Base-by-base conservation (phyloP, 2,888 invertebrate species). In the Cataglyphis livida region DNA sequence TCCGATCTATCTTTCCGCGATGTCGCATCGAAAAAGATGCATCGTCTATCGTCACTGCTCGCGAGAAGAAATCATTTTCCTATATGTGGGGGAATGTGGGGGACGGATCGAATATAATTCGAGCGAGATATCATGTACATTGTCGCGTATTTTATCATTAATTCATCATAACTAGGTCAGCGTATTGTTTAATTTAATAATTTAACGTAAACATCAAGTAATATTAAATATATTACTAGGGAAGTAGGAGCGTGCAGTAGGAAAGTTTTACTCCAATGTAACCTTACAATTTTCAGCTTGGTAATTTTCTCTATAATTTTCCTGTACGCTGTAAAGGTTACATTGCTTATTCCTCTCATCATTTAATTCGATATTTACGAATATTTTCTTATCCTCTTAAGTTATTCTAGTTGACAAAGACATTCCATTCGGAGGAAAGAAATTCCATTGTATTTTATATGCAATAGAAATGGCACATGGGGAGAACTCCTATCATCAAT, bases 131-230 rank as follows among this genome's bases (percentile, higher is more conserved):
- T 70, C 76, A 70, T 44, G 21, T 3, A 28, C 12, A 3, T 15
- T n/a, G 25, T 51, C 35, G 57, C 6, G 25, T 10, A 59, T 44
- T 76, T 79, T 79, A 59, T 79, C 78, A 79, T 79, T 79, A 79
- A 79, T 79, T 71, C 35, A 12, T 12, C 54, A 82, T 81, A 85
- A 86, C 87, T 54, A 44, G 84, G 86, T 70, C 74, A 59, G n/a
- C 41, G 81, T 84, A 89, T 88, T 88, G 88, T 88, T 88, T 88
- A 88, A 89, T 88, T 88, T 89, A 88, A 89, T 88, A 89, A 88
- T 88, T 88, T 88, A 87, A 89, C 87, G 88, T 88, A 88, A 88
- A 88, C 85, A 89, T 89, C 89, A 87, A 85, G 89, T 89, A 88
- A 87, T 84, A 88, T 88, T 88, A 88, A 88, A 88, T 88, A 88